Percentiles rank a stretch among this genome's conserved stretches.
phyloP scores from a whole-genome alignment of 2,888 invertebrate genomes.

The Strigamia maritima region DNA sequence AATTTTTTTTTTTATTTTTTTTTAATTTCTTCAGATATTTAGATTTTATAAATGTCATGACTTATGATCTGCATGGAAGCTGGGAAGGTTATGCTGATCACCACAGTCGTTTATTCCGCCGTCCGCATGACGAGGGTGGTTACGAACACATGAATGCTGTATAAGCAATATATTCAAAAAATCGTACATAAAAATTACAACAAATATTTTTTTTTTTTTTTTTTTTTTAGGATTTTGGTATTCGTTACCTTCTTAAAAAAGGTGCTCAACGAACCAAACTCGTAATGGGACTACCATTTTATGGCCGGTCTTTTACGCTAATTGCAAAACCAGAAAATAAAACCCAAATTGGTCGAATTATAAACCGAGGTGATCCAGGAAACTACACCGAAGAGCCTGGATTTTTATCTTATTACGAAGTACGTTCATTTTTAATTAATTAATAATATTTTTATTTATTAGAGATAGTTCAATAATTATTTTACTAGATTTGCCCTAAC shows the following conservation, averaged over 20 bases:
- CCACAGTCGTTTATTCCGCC: slow-evolving; percentile 77
- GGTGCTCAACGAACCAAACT: slow-evolving; percentile 77
- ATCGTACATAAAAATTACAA: neutral
- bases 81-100: slow-evolving; percentile 91
- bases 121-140: slow-evolving; percentile 70
- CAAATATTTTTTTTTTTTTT: no score
- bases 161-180: slow-evolving; percentile 55
- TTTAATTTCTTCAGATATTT: slow-evolving; percentile 60
- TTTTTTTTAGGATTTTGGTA: slow-evolving; percentile 66
- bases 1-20: no score
- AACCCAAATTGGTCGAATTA: neutral
- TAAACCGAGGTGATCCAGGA: slow-evolving; percentile 72
- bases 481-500: slow-evolving; percentile 40
- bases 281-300: slow-evolving; percentile 82
- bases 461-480: neutral
- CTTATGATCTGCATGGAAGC: slow-evolving; percentile 85
- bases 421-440: slow-evolving; percentile 49
- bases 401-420: slow-evolving; percentile 70
- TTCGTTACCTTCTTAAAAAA: slow-evolving; percentile 73
- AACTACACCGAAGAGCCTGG: slow-evolving; percentile 74
- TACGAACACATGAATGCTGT: slow-evolving; percentile 76
- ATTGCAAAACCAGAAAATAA: slow-evolving; percentile 50
- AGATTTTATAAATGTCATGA: slow-evolving; percentile 88
- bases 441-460: neutral
- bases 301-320: slow-evolving; percentile 79